Evolutionary conservation across 2,113 vertebrate genomes (phyloP), one percentile per base, ranked within the genome.

Genomic region (Ifrita kowaldi): DNA sequence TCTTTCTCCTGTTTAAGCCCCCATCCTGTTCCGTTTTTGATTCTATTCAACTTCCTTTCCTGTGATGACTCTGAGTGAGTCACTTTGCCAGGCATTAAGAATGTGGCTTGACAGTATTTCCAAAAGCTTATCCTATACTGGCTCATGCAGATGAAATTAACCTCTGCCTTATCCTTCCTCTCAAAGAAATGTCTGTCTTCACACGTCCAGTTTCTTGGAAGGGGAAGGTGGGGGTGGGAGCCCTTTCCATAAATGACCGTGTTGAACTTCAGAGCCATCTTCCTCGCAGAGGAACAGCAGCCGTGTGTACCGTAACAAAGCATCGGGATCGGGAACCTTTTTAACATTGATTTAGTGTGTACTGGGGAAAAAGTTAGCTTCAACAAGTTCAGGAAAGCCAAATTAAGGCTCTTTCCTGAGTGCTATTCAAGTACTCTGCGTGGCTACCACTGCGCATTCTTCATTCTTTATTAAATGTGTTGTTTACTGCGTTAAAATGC

Each of bases 11-110:
- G 74, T 95, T 64, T 55, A 84, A 95, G 91, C 83, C 88, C 67
- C 75, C 94, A 97, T 97, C 97, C 97, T 97, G 97, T 97, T 97
- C 95, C 95, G 73, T 78, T 97, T 96, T 97, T 96, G 93, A 95
- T 97, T 97, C 92, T 97, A 41, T 97, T 96, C 95, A 91, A 79
- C 97, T 97, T 97, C 97, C 97, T 93, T 96, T 96, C 93, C 95
- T 93, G 94, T 96, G 90, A 92, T 92, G 95, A 84, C 79, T 96
- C 74, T 78, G 62, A 86, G 42, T 97, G 95, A 97, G 68, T 97
- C 94, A 96, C 91, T 96, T 94, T 96, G 93, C 95, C 94, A 95
- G 93, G 90, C 96, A 92, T 84, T 93, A 96, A 96, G 90, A 97
- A 84, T 79, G 68, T 60, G 80, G 70, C 73, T 73, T 79, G 80